Evolutionary conservation across 2,888 invertebrate species (phyloP), one percentile per base, ranked within the genome.

Genomic region (Callosobruchus maculatus): DNA sequence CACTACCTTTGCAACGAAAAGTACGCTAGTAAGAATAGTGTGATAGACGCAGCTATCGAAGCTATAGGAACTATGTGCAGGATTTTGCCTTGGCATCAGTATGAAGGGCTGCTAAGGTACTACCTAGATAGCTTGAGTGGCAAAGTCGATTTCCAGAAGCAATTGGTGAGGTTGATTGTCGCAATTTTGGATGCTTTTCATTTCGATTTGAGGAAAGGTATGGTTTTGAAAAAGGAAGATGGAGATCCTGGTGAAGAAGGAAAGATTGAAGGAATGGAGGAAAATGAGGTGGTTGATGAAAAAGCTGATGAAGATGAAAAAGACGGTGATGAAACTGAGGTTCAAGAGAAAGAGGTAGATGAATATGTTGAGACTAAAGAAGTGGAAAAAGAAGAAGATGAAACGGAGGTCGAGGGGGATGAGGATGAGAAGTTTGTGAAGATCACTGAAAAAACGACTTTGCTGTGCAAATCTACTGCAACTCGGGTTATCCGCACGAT

Each of bases 171-270:
- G 74, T 89, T 95, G 74, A 89, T 94, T 20, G 92, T 94, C 0
- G 91, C 92, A 0, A 92, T 98, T 76, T 88, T 98, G 77, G 96
- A 98, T 84, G 92, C 94, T 0, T 98, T 98, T 84, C 98, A 98
- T 87, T 98, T 94, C 86, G 95, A 98, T 88, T 89, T 98, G 71
- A 91, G 91, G 0, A 92, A 92, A 84, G 91, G 89, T 22, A 70
- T 71, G n/a, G 71, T 67, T 67, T 13, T 31, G 20, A 20, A 71
- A 31, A 69, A 68, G 30, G 20, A 70, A 9, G 30, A 73, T 31
- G 31, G 22, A 31, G 49, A 66, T 67, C 49, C 67, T 20, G 71
- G 82, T 75, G 83, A 75, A 30, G 77, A n/a, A n/a, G n/a, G n/a
- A n/a, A n/a, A n/a, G n/a, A n/a, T n/a, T n/a, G n/a, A n/a, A n/a